Percentiles rank a stretch among this genome's conserved stretches.
phyloP scores from a whole-genome alignment of 2,797 vertebrate genomes.

The Pogonophryne albipinna region DNA sequence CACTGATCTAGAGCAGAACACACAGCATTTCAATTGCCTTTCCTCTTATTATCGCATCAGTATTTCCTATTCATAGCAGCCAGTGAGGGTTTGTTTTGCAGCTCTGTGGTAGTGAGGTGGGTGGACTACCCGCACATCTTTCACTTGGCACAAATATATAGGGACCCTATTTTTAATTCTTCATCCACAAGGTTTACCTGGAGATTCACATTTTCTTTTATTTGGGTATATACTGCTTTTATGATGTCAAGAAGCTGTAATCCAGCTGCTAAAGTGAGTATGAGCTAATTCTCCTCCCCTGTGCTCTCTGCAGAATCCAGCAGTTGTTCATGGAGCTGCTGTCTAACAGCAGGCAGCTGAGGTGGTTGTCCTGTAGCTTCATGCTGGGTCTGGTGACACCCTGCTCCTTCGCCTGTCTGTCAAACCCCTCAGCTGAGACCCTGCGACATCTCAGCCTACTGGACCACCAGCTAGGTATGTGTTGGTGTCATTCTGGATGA shows the following conservation, averaged over 20 bases:
- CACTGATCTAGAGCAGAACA: neutral
- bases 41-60: neutral
- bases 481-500: neutral
- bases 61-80: neutral
- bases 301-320: slow-evolving; percentile 88
- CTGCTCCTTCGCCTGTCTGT: slow-evolving; percentile 92
- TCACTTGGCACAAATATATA: too few relatives aligned
- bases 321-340: slow-evolving; percentile 96
- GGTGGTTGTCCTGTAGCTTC: slow-evolving; percentile 96
- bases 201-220: neutral
- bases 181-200: neutral
- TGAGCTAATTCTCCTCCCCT: slow-evolving; percentile 11
- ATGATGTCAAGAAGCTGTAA: neutral
- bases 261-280: neutral
- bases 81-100: slow-evolving; percentile 16
- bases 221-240: neutral
- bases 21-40: neutral
- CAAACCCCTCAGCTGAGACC: slow-evolving; percentile 92
- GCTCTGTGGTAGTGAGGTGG: slow-evolving; percentile 5
- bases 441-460: slow-evolving; percentile 96
- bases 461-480: slow-evolving; percentile 90
- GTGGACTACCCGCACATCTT: neutral
- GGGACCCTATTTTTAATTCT: too few relatives aligned
- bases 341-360: slow-evolving; percentile 95
- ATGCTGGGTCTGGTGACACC: slow-evolving; percentile 96